Percentiles rank a stretch among this genome's conserved stretches.
These are phyloP conservation scores for Xylota segnis DNA, from an alignment of 2,888 invertebrate genomes.

Conservation along the genomic window DNA sequence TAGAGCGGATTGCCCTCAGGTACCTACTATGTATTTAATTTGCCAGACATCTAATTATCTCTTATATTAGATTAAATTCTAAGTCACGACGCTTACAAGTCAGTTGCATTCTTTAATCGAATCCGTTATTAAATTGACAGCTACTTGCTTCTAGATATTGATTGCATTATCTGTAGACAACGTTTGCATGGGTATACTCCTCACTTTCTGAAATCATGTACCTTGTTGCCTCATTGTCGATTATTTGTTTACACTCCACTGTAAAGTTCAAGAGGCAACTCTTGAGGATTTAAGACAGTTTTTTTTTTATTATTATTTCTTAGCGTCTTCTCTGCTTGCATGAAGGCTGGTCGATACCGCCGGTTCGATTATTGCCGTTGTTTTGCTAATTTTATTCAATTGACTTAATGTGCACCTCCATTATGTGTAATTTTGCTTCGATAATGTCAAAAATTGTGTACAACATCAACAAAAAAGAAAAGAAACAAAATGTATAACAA, in stretches of 20 bases:
- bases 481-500: constrained; percentile 24
- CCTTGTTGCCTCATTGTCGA: constrained; percentile 49
- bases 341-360: neutral
- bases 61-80: constrained; percentile 71
- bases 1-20: constrained; percentile 32
- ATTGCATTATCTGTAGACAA: constrained; percentile 36
- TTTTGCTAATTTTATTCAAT: constrained; percentile 71
- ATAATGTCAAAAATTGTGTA: constrained; percentile 72
- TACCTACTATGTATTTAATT: constrained; percentile 54
- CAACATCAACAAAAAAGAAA: constrained; percentile 7
- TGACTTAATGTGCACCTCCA: constrained; percentile 71
- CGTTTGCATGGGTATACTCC: neutral
- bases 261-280: constrained; percentile 63
- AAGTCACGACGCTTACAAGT: constrained; percentile 58
- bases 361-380: constrained; percentile 54
- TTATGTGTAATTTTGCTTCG: constrained; percentile 71
- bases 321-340: neutral
- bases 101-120: constrained; percentile 69
- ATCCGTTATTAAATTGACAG: constrained; percentile 74
- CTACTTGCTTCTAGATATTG: constrained; percentile 71
- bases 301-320: constrained; percentile 16
- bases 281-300: constrained; percentile 11
- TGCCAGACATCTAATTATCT: constrained; percentile 66
- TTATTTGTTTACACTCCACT: constrained; percentile 69
- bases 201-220: constrained; percentile 21